Conservation (phyloP, 2,888 invertebrate species). For the Baccha elongata region DNA sequence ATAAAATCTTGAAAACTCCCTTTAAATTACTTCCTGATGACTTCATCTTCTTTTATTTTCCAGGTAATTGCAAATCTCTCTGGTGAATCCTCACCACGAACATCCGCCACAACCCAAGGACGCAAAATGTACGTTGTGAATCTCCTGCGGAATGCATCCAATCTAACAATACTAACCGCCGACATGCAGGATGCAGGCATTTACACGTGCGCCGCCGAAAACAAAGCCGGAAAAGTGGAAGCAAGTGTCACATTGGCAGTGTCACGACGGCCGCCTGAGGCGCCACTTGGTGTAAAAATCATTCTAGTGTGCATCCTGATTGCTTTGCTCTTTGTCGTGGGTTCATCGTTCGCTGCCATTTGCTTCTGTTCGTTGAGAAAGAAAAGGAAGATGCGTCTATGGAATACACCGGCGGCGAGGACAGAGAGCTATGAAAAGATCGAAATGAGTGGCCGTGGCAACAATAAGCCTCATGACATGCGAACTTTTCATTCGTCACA, state of each 20-base stretch:
- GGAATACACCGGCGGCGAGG: slow-evolving; percentile 82
- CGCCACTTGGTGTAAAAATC: slow-evolving; percentile 85
- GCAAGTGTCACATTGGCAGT: slow-evolving; percentile 89
- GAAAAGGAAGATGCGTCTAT: slow-evolving; percentile 85
- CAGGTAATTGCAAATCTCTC: slow-evolving; percentile 85
- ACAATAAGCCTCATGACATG: slow-evolving; percentile 76
- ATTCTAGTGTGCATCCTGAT: slow-evolving; percentile 88
- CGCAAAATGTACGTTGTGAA: slow-evolving; percentile 87
- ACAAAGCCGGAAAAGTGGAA: slow-evolving; percentile 90
- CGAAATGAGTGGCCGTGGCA: slow-evolving; percentile 85
- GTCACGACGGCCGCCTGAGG: slow-evolving; percentile 86
- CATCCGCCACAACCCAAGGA: slow-evolving; percentile 82
- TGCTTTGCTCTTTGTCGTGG: slow-evolving; percentile 87
- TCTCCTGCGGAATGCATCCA: slow-evolving; percentile 87
- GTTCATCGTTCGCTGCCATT: slow-evolving; percentile 86
- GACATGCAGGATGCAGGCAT: slow-evolving; percentile 90
- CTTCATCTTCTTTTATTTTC: slow-evolving; percentile 8
- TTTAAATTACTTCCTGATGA: slow-evolving; percentile 43
- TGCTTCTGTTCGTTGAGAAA: slow-evolving; percentile 85
- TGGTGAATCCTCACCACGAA: slow-evolving; percentile 78
- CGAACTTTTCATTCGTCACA: slow-evolving; percentile 55
- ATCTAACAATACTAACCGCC: slow-evolving; percentile 88
- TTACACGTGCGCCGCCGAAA: slow-evolving; percentile 91
- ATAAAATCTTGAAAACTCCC: neutral
- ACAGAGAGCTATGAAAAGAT: slow-evolving; percentile 91